Percentiles rank a stretch among this genome's conserved stretches.
Conservation (phyloP, 2,888 invertebrate genomes). For the Uloborus plumipes region DNA sequence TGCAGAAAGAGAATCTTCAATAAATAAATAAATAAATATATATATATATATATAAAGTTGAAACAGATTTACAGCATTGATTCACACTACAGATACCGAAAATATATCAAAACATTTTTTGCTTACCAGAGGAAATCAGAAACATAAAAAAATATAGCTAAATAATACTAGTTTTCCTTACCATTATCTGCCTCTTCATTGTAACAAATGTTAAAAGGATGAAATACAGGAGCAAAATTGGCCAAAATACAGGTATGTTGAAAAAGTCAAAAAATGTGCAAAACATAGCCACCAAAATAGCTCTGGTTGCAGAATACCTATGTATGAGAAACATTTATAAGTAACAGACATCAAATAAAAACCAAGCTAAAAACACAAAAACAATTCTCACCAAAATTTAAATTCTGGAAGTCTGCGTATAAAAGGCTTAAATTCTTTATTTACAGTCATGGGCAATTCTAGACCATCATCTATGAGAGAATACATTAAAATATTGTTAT, state of each 20-base stretch:
- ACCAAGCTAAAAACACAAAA: not conserved
- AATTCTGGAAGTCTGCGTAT: constrained; percentile 97
- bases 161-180: constrained; percentile 71
- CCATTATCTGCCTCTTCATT: constrained; percentile 99
- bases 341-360: not conserved
- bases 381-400: constrained; percentile 86
- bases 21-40: no score
- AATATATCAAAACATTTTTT: not conserved
- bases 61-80: not conserved
- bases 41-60: no score
- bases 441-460: constrained; percentile 91
- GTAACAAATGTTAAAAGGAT: constrained; percentile 98
- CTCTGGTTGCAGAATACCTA: constrained; percentile 91
- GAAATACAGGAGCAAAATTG: constrained; percentile 99
- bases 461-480: constrained; percentile 80
- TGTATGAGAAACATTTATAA: not conserved
- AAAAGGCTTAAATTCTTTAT: constrained; percentile 98
- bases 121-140: not conserved
- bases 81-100: not conserved
- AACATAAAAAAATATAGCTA: not conserved
- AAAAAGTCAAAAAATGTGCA: constrained; percentile 98
- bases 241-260: constrained; percentile 99
- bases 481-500: not conserved
- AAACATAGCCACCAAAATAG: constrained; percentile 87
- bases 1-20: no score